These are phyloP conservation scores for Parasteatoda tepidariorum DNA, from an alignment of 1,140 invertebrate genomes.

Conservation along the genomic window DNA sequence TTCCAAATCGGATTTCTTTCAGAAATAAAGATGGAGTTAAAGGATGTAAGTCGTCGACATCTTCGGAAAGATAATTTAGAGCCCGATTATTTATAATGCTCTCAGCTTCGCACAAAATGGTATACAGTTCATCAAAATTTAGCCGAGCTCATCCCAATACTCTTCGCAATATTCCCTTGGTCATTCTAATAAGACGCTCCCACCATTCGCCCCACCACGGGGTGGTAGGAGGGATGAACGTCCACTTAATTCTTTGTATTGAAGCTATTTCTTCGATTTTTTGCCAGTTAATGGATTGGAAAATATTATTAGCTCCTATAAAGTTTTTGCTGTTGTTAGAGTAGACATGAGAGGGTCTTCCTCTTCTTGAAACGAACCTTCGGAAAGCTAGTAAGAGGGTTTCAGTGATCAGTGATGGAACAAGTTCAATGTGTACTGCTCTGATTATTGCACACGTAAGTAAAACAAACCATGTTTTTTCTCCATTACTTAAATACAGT, in stretches of 20 bases:
- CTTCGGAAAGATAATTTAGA: neutral
- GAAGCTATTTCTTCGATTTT: neutral
- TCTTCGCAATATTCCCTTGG: neutral
- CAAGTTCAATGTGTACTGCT: slow-evolving; percentile 69
- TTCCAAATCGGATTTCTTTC: neutral
- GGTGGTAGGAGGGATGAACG: neutral
- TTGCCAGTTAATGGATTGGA: neutral
- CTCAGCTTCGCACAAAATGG: neutral
- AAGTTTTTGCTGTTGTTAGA: neutral
- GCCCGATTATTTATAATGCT: neutral
- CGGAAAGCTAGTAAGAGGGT: neutral
- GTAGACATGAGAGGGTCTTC: neutral
- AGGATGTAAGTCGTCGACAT: neutral
- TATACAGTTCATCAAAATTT: neutral
- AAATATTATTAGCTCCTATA: neutral
- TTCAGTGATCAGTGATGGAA: slow-evolving; percentile 50
- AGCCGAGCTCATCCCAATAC: neutral
- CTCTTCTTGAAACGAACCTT: neutral
- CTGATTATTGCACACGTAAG: slow-evolving; percentile 69
- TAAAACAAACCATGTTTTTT: slow-evolving; percentile 68
- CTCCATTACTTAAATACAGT: slow-evolving; percentile 65
- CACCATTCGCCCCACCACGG: neutral
- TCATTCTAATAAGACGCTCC: neutral
- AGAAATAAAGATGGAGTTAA: neutral
- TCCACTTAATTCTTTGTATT: neutral